Base-by-base conservation (phyloP, 2,888 invertebrate species). In the Ormyrus labotus region DNA sequence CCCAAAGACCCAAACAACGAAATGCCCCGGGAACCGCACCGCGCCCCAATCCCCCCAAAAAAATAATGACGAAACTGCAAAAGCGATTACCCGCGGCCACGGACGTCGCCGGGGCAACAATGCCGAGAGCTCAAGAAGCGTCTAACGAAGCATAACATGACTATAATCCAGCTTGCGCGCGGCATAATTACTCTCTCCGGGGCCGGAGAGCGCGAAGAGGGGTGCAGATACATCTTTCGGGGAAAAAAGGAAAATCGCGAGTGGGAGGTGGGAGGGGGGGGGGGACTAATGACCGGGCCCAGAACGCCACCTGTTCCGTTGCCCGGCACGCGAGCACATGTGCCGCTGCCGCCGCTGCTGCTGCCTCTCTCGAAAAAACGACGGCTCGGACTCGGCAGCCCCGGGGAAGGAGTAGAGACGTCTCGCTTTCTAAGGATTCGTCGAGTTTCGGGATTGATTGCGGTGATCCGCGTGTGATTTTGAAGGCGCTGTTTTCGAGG, bases 321-420 rank as follows among this genome's bases (percentile, higher is more conserved):
- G 60, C 34, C 6, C 51, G 47, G 69, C 79, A 79, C 79, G 74
- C 79, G 69, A 79, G 57, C 65, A 73, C n/a, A 64, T 74, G 67
- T 74, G 69, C 11, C 48, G 19, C 50, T 63, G 58, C 65, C 65
- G 13, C 64, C n/a, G 55, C 55, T 64, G 51, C 63, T 51, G 60
- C 60, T 60, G 64, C 47, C n/a, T n/a, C 47, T 50, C 50, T 6
- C 57, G 50, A 68, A 63, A 77, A 34, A 13, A 60, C 50, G 48
- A 57, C 11, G 60, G 45, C 13, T 57, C 3, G 19, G 5, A 47
- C 34, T 10, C 19, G 19, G 19, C 19, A 1, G 19, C 19, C 19
- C 34, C n/a, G n/a, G 9, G 5, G 7, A 64, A 58, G 0, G 0
- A 69, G 78, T 75, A 81, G 71, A 81, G 71, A 68, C 61, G 74